A percentile compares a stretch with the other conserved stretches of the same genome.
phyloP scores from a whole-genome alignment of 1,140 invertebrate genomes.

The Papilio polyxenes region DNA sequence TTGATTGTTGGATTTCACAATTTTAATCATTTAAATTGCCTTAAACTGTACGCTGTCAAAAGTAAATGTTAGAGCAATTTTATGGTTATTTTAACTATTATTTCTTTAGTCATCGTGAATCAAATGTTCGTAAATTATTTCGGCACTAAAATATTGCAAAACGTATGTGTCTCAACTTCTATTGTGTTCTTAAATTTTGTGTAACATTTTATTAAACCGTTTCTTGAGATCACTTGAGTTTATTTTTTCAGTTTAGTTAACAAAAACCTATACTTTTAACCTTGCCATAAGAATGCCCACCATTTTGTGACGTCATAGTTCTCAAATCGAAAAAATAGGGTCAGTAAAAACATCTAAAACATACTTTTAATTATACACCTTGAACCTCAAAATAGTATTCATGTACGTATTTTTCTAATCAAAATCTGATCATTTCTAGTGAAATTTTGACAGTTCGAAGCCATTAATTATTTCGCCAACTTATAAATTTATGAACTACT shows the following conservation, averaged over 20 bases:
- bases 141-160: background rate
- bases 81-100: background rate
- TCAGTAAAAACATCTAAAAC: too few species aligned
- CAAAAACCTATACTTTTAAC: too few species aligned
- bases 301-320: too few species aligned
- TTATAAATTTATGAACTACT: background rate
- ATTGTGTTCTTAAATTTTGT: background rate
- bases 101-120: background rate
- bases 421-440: too few species aligned
- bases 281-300: too few species aligned
- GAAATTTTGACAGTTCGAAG: background rate
- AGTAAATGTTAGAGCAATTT: constrained; percentile 11
- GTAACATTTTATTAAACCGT: background rate
- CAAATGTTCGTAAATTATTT: background rate
- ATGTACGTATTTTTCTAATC: too few species aligned
- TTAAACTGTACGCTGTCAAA: background rate
- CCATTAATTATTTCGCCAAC: background rate
- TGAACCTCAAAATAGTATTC: too few species aligned
- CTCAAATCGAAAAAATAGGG: too few species aligned
- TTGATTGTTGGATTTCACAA: background rate
- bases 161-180: background rate
- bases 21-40: background rate
- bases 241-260: too few species aligned
- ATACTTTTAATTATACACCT: too few species aligned
- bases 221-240: background rate